Evolutionary conservation across 2,888 invertebrate species (phyloP).

Genomic region (Lepeophtheirus nordmannii): DNA sequence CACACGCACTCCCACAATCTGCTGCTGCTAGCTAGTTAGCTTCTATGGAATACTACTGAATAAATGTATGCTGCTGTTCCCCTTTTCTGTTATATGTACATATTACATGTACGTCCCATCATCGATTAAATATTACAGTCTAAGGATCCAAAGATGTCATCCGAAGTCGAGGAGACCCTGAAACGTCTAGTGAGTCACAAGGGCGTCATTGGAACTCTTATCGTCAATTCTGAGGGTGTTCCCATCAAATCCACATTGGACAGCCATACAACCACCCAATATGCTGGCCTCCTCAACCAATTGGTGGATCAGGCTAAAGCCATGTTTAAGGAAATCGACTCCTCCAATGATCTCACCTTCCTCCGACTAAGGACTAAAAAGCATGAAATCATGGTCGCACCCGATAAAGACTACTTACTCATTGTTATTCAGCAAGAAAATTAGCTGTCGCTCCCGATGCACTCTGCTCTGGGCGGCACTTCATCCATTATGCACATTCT

Average conservation of each 20-base stretch:
- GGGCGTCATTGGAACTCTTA: conserved; percentile 85
- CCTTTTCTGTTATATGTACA: too few relatives aligned
- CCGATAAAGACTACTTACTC: conserved; percentile 34
- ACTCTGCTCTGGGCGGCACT: too few relatives aligned
- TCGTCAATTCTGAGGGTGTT: conserved; percentile 81
- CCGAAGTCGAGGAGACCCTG: conserved; percentile 91
- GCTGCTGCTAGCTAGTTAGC: too few relatives aligned
- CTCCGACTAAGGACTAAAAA: conserved; percentile 83
- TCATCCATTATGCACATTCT: too few relatives aligned
- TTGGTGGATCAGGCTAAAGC: conserved; percentile 54
- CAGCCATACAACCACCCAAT: conserved; percentile 84
- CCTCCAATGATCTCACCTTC: conserved; percentile 84
- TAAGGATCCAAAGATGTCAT: conserved; percentile 15
- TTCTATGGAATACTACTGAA: too few relatives aligned
- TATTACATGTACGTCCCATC: too few relatives aligned
- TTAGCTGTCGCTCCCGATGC: background rate
- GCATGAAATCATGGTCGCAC: conserved; percentile 94
- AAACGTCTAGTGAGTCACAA: conserved; percentile 82
- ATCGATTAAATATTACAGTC: too few relatives aligned
- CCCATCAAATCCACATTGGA: conserved; percentile 81
- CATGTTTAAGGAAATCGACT: conserved; percentile 72
- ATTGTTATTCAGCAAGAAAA: conserved; percentile 14
- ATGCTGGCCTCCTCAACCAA: conserved; percentile 73
- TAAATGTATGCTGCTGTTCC: too few relatives aligned
- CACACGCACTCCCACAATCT: too few relatives aligned